Conservation (phyloP, 1,140 invertebrate genomes). For the Sarcophaga bullata region DNA sequence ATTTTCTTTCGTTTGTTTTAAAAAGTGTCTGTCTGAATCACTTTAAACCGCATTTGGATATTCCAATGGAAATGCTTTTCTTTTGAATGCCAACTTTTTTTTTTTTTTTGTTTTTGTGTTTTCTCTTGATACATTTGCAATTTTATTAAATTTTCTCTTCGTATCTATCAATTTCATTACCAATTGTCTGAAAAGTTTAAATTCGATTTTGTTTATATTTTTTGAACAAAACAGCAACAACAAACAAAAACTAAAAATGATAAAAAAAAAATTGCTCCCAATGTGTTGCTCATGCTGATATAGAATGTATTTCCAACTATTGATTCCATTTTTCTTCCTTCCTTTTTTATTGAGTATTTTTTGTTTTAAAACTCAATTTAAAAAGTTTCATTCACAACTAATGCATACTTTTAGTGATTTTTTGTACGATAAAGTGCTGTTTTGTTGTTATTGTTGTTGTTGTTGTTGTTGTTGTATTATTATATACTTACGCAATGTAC, state of each 20-base stretch:
- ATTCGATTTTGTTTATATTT: slow-evolving; percentile 41
- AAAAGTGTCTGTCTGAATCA: too few species aligned
- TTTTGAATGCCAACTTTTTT: not conserved
- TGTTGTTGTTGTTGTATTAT: too few species aligned
- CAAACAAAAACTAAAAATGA: slow-evolving; percentile 8
- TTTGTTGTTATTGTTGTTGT: not conserved
- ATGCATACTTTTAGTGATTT: slow-evolving; percentile 4
- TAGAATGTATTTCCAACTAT: not conserved
- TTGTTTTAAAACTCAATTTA: slow-evolving; percentile 13
- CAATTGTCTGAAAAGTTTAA: slow-evolving; percentile 30
- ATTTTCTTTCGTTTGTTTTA: too few species aligned
- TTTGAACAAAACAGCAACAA: not conserved
- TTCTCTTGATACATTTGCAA: not conserved
- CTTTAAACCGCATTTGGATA: too few species aligned
- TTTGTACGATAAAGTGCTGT: not conserved
- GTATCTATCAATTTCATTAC: slow-evolving; percentile 26
- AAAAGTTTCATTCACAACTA: not conserved
- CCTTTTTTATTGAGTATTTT: not conserved
- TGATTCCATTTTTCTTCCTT: not conserved
- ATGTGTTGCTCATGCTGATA: not conserved
- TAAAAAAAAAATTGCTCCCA: not conserved
- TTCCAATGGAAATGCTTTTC: too few species aligned
- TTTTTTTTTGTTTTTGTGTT: not conserved
- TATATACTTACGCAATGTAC: slow-evolving; percentile 87
- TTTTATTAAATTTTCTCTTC: not conserved